Evolutionary conservation across 1,140 invertebrate genomes (phyloP), one percentile per base, ranked within the genome.

Genomic region (Drosophila carrolli): DNA sequence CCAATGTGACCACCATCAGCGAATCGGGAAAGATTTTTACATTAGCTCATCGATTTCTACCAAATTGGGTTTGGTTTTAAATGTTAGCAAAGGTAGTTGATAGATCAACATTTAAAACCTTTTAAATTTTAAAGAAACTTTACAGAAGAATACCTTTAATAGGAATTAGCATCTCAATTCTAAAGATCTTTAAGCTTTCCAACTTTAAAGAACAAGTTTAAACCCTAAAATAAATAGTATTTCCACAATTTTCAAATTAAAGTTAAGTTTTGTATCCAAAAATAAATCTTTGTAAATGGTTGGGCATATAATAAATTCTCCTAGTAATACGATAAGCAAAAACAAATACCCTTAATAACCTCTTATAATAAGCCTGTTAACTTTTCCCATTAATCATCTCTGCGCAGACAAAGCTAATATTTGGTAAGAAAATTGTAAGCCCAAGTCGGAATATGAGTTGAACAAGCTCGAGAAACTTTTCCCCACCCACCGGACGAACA

Each of bases 1-100:
- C 41, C 48, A 67, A 44, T 63, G 59, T 66, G 65, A 38, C 65
- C 65, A 65, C 65, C 65, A 51, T 53, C 60, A 32, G 10, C 19
- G 65, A 43, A 29, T 9, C 7, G 27, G 14, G 23, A 32, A 10
- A 32, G 16, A 59, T 23, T 58, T 41, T 14, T 5, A 9, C 8
- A 23, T 19, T 11, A 10, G 10, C 11, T 1, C n/a, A 11, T 11
- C 5, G 13, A 14, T 32, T 13, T n/a, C 29, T 10, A 8, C 8
- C 2, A 1, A 44, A 44, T 16, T 14, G n/a, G 5, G 6, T 1
- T n/a, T 5, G 14, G 2, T 10, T 50, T 35, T 6, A n/a, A 32
- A 19, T 32, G 8, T 0, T 32, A 7, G 29, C 29, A 32, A 32
- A 7, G 29, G 29, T 32, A 8, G 1, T 32, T 32, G 7, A 32